Conservation (phyloP, 2,888 invertebrate species). For the Lymantria dispar region DNA sequence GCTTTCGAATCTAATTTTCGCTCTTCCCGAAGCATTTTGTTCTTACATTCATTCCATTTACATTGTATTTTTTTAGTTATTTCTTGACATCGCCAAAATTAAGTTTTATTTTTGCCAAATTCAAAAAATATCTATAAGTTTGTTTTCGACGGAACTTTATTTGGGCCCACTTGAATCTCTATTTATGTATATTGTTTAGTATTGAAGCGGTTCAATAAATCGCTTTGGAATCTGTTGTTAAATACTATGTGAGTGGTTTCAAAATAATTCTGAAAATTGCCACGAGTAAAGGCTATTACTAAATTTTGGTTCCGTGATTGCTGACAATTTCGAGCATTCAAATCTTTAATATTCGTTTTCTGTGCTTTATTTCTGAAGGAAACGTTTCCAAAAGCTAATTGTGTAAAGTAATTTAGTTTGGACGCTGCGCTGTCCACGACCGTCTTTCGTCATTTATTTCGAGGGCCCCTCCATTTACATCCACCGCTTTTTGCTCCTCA, state of each 20-base stretch:
- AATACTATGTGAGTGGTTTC: too few species aligned
- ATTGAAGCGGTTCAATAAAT: too few species aligned
- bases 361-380: conserved; percentile 37
- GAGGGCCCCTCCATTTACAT: conserved; percentile 49
- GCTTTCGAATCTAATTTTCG: conserved; percentile 63
- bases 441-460: conserved; percentile 56
- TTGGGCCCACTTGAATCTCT: too few species aligned
- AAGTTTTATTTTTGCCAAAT: too few species aligned
- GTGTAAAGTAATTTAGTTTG: conserved; percentile 62
- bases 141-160: too few species aligned
- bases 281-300: too few species aligned
- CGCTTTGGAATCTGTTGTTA: too few species aligned
- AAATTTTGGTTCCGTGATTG: too few species aligned
- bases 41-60: conserved; percentile 30
- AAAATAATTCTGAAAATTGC: too few species aligned
- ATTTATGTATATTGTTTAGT: too few species aligned
- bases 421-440: conserved; percentile 48
- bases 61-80: conserved; percentile 31
- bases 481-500: conserved; percentile 41
- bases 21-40: conserved; percentile 32
- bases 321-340: conserved; percentile 5
- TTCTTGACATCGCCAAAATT: conserved; percentile 16
- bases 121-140: too few species aligned
- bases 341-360: conserved; percentile 29
- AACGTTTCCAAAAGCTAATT: conserved; percentile 61